Evolutionary conservation across 2,113 vertebrate genomes (phyloP).

Genomic region (Pseudolaguvia tuberculata): DNA sequence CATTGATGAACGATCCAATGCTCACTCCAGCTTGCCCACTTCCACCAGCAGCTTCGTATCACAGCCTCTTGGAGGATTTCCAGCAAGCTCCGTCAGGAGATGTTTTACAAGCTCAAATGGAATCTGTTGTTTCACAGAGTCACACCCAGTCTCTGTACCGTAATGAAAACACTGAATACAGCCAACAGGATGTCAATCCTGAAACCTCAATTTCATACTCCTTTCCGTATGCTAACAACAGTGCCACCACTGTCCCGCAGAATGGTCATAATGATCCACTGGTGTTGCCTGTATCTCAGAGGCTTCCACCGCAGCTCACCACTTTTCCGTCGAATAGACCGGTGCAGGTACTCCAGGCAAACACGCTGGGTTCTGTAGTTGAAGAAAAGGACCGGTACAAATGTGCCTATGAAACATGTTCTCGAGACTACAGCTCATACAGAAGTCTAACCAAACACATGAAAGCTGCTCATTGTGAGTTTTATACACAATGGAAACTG

Average conservation of each 20-base stretch:
- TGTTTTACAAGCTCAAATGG: slow-evolving; percentile 45
- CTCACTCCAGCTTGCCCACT: slow-evolving; percentile 36
- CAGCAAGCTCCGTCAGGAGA: slow-evolving; percentile 39
- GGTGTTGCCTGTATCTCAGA: slow-evolving; percentile 51
- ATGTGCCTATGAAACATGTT: slow-evolving; percentile 83
- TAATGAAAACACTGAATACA: slow-evolving; percentile 39
- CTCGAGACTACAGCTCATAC: slow-evolving; percentile 82
- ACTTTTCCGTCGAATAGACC: slow-evolving; percentile 41
- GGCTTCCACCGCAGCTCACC: slow-evolving; percentile 51
- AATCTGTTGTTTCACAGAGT: slow-evolving; percentile 30
- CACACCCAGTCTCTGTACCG: slow-evolving; percentile 34
- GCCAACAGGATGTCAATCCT: slow-evolving; percentile 40
- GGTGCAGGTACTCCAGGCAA: slow-evolving; percentile 4
- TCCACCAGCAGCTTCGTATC: slow-evolving; percentile 48
- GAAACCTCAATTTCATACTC: slow-evolving; percentile 36
- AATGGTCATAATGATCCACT: slow-evolving; percentile 32
- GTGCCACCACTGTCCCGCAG: slow-evolving; percentile 24
- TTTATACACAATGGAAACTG: slow-evolving; percentile 84
- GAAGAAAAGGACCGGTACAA: slow-evolving; percentile 71
- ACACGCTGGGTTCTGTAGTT: slow-evolving; percentile 6
- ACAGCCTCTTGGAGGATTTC: slow-evolving; percentile 46
- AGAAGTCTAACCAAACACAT: slow-evolving; percentile 94
- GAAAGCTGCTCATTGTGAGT: slow-evolving; percentile 85
- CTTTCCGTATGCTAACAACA: slow-evolving; percentile 40
- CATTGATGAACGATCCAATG: slow-evolving; percentile 46